Percentiles rank a stretch among this genome's conserved stretches.
Conservation (phyloP, 2,888 invertebrate genomes). For the Mycalesis mineus region DNA sequence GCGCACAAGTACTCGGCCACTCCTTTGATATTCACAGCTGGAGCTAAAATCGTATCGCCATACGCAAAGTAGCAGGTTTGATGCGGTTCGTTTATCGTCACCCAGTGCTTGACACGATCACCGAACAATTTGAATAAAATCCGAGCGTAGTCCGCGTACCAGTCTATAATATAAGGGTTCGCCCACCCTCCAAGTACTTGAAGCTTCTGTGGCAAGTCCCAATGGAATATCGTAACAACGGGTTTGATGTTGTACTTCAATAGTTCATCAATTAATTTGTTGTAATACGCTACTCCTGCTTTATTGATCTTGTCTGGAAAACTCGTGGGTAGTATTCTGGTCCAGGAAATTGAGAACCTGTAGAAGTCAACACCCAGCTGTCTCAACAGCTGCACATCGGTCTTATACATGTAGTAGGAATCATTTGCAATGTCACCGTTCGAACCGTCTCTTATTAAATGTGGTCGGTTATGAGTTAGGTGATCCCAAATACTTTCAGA, state of each 20-base stretch:
- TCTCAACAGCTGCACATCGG: constrained; percentile 68
- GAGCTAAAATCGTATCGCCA: constrained; percentile 43
- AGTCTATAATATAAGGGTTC: constrained; percentile 59
- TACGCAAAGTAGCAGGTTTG: constrained; percentile 60
- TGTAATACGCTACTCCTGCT: constrained; percentile 52
- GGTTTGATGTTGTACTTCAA: constrained; percentile 79
- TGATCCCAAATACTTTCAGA: constrained; percentile 81
- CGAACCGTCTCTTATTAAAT: constrained; percentile 67
- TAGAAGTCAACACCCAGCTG: constrained; percentile 70
- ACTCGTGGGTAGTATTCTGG: constrained; percentile 79
- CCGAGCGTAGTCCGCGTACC: constrained; percentile 66
- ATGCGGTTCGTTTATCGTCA: constrained; percentile 77
- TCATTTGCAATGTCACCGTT: constrained; percentile 79
- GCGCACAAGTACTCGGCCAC: constrained; percentile 61
- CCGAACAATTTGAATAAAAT: constrained; percentile 60
- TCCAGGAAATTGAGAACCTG: constrained; percentile 80
- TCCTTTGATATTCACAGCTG: constrained; percentile 49
- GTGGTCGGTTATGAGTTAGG: constrained; percentile 64
- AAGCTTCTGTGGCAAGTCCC: constrained; percentile 72
- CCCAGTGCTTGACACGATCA: constrained; percentile 71
- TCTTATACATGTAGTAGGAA: constrained; percentile 77
- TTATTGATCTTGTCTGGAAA: constrained; percentile 74
- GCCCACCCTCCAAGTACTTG: constrained; percentile 75
- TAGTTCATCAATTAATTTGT: constrained; percentile 75
- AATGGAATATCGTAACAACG: constrained; percentile 74